phyloP scores from a whole-genome alignment of 2,113 vertebrate genomes.

The Phycodurus eques region DNA sequence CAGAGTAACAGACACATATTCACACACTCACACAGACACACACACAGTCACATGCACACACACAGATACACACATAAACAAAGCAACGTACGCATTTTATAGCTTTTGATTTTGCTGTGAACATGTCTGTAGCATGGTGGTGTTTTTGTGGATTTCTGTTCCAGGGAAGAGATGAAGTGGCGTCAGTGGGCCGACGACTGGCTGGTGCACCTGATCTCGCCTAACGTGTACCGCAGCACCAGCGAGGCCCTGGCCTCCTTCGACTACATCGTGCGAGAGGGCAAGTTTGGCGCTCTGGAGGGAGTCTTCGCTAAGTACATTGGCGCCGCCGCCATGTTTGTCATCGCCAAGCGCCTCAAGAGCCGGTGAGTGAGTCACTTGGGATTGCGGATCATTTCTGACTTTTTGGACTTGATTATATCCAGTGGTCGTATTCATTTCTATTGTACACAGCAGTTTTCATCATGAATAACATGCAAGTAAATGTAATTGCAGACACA shows the following conservation, averaged over 20 bases:
- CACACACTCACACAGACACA: too few species aligned
- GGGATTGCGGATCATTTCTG: neutral
- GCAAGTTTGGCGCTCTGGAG: constrained; percentile 86
- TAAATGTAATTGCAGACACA: constrained; percentile 73
- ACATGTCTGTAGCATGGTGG: neutral
- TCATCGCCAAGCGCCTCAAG: constrained; percentile 89
- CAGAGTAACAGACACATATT: too few species aligned
- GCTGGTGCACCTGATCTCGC: constrained; percentile 96
- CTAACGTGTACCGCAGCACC: constrained; percentile 91
- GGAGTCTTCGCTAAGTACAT: constrained; percentile 91
- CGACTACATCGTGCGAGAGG: constrained; percentile 94
- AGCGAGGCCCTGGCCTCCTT: constrained; percentile 89
- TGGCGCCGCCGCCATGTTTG: constrained; percentile 89
- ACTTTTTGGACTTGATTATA: neutral
- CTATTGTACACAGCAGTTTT: too few species aligned
- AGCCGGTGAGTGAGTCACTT: constrained; percentile 73
- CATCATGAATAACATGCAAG: neutral
- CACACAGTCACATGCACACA: too few species aligned
- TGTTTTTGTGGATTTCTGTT: neutral
- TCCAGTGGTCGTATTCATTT: too few species aligned
- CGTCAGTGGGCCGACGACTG: constrained; percentile 91
- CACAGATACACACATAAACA: too few species aligned
- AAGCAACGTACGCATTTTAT: too few species aligned
- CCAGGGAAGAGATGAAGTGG: constrained; percentile 97
- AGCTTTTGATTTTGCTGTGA: neutral